Conservation (phyloP, 2,113 vertebrate species). For the Brienomyrus longianalis region DNA sequence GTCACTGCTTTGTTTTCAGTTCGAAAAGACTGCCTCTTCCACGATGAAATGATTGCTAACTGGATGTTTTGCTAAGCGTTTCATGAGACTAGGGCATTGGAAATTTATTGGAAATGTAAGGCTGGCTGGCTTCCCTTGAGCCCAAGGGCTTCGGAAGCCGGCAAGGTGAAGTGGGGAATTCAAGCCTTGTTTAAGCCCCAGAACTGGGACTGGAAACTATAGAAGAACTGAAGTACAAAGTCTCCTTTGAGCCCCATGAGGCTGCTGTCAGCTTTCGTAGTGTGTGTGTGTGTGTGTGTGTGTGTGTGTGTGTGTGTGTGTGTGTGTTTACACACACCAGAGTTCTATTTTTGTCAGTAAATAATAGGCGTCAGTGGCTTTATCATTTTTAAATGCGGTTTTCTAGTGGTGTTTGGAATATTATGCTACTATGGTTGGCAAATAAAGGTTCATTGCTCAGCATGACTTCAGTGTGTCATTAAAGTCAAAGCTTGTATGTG, state of each 20-base stretch:
- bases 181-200: background rate
- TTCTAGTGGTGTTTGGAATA: background rate
- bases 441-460: background rate
- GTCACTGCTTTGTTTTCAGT: background rate
- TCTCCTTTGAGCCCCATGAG: background rate
- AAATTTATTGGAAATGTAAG: background rate
- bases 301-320: background rate
- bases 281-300: background rate
- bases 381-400: background rate
- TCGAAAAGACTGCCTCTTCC: background rate
- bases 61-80: background rate
- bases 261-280: background rate
- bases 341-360: background rate
- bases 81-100: background rate
- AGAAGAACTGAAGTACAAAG: background rate
- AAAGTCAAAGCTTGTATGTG: background rate
- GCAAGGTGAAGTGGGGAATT: conserved; percentile 4
- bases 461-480: background rate
- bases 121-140: background rate
- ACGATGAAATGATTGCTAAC: background rate
- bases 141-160: conserved; percentile 2
- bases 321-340: background rate
- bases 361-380: background rate
- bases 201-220: background rate
- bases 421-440: background rate